Conservation (phyloP, 1,140 invertebrate genomes). For the Brachionus manjavacas region DNA sequence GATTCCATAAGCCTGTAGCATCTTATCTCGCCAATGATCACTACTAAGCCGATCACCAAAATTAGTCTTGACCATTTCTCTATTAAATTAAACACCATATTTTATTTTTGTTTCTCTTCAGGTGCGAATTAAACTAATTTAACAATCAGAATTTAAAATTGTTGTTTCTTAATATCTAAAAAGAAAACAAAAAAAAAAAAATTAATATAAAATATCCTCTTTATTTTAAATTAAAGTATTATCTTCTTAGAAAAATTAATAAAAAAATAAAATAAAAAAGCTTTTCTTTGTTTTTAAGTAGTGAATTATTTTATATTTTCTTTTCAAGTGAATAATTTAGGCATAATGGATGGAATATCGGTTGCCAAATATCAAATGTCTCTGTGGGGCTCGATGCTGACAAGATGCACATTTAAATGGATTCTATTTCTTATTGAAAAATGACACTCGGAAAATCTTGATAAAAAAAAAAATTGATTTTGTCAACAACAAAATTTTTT, state of each 20-base stretch:
- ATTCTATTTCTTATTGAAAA: neutral
- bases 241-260: neutral
- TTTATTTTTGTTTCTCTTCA: neutral
- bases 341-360: neutral
- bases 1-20: neutral
- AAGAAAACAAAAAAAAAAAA: neutral
- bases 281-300: neutral
- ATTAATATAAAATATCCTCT: neutral
- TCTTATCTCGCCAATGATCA: neutral
- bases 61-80: neutral
- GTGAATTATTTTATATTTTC: neutral
- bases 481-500: too few species aligned
- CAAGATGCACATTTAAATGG: neutral
- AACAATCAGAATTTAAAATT: neutral
- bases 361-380: neutral
- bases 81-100: neutral
- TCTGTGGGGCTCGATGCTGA: neutral
- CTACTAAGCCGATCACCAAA: neutral
- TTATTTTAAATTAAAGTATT: neutral
- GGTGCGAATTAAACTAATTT: neutral
- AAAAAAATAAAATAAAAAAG: neutral
- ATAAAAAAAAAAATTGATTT: neutral
- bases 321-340: neutral
- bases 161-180: neutral
- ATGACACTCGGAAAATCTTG: neutral